phyloP scores from a whole-genome alignment of 2,888 invertebrate genomes.

The Mimachlamys varia region DNA sequence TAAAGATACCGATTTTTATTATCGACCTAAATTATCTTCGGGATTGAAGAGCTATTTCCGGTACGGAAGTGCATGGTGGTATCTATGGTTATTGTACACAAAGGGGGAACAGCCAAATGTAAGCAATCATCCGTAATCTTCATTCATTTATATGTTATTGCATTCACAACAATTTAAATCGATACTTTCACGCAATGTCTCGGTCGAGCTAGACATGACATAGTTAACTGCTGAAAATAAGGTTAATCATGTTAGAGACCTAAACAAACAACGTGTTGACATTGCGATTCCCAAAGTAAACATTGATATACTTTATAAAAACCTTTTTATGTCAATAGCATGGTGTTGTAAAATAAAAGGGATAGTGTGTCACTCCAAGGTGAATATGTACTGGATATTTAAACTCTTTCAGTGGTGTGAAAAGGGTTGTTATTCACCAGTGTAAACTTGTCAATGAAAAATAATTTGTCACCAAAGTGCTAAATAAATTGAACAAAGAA shows the following conservation, averaged over 20 bases:
- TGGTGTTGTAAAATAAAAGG: slow-evolving; percentile 1
- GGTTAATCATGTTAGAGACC: not conserved
- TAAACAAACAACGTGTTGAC: slow-evolving; percentile 22
- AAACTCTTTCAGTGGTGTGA: not conserved
- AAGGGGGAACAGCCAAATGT: slow-evolving; percentile 44
- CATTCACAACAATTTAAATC: not conserved
- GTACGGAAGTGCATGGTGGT: slow-evolving; percentile 55
- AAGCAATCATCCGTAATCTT: slow-evolving; percentile 23
- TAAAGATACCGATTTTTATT: not conserved
- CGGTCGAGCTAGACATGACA: not conserved
- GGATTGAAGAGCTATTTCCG: slow-evolving; percentile 37
- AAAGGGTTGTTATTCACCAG: not conserved
- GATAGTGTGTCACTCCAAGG: not conserved
- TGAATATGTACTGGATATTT: not conserved
- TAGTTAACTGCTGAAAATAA: not conserved
- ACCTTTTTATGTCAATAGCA: not conserved
- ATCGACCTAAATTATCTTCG: slow-evolving; percentile 20
- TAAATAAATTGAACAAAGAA: not conserved
- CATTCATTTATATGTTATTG: not conserved
- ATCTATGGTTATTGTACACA: slow-evolving; percentile 60
- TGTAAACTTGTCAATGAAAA: not conserved
- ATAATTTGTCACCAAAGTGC: not conserved
- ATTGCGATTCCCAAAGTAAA: slow-evolving; percentile 29
- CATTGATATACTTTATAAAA: slow-evolving; percentile 33
- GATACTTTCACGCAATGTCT: not conserved